phyloP scores from a whole-genome alignment of 2,888 invertebrate species.

The Dastarcus helophoroides region DNA sequence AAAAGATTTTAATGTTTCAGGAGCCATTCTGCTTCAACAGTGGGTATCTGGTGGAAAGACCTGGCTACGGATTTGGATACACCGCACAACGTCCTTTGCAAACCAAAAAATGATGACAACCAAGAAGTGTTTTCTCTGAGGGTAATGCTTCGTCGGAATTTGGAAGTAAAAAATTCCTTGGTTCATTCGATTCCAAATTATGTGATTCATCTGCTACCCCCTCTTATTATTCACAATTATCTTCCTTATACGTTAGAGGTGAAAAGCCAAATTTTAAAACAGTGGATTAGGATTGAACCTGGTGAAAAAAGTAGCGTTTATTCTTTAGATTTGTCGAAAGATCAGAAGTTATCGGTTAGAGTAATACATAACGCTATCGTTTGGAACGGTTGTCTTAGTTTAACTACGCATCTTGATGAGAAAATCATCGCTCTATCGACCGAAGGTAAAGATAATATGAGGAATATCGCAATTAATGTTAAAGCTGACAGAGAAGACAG shows the following conservation, averaged over 20 bases:
- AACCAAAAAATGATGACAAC: conserved; percentile 48
- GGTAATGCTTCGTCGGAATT: conserved; percentile 35
- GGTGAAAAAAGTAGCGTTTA: conserved; percentile 62
- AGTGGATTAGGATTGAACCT: conserved; percentile 51
- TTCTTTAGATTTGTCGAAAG: conserved; percentile 49
- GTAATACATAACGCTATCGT: conserved; percentile 52
- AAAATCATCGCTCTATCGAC: conserved; percentile 37
- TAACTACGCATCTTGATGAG: conserved; percentile 54
- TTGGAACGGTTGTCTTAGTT: conserved; percentile 59
- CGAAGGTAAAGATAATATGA: conserved; percentile 55
- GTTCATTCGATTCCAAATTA: conserved; percentile 54
- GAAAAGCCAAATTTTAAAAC: conserved; percentile 39
- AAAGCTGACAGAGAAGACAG: conserved; percentile 51
- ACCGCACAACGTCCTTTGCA: conserved; percentile 56
- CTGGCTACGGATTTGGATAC: conserved; percentile 54
- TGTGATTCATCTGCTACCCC: conserved; percentile 58
- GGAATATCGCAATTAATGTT: conserved; percentile 56
- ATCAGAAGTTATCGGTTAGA: conserved; percentile 40
- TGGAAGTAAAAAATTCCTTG: conserved; percentile 24
- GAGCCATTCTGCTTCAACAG: conserved; percentile 58
- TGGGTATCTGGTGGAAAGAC: conserved; percentile 73
- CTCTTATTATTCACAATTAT: conserved; percentile 63
- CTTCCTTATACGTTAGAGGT: conserved; percentile 62
- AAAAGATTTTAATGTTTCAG: conserved; percentile 38
- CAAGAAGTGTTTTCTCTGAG: conserved; percentile 55